Evolutionary conservation across 1,140 invertebrate species (phyloP), one percentile per base, ranked within the genome.

Genomic region (Nomia melanderi): DNA sequence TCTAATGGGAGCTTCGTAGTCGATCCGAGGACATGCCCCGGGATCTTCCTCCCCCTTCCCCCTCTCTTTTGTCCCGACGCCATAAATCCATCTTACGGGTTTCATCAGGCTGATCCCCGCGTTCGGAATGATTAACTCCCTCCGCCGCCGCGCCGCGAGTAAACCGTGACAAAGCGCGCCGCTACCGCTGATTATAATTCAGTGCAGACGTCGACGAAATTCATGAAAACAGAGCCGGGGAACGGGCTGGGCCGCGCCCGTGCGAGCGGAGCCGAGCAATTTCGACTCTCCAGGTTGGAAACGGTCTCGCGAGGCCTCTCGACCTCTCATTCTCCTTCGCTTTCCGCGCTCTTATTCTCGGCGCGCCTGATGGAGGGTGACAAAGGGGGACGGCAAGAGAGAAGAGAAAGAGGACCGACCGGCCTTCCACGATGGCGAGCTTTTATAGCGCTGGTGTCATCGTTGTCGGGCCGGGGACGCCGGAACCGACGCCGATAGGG

Each of bases 161-260:
- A 73, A 78, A 78, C 76, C 70, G 39, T 78, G 67, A 78, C 60
- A 78, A 78, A 73, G 59, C 50, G 69, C 50, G 69, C n/a, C 33
- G 41, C 31, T 64, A 54, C 44, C 41, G 82, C 73, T 84, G 82
- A 84, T 84, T 84, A 78, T 83, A 77, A 84, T 84, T 84, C 82
- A 69, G 73, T 33, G 65, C 82, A 79, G 78, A 79, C 82, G 81
- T 84, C 78, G 63, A 57, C 59, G 72, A 67, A 80, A 83, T 84
- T 84, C 82, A 80, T 77, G 82, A 83, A 84, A 84, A 84, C 79
- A 69, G 67, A 80, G 70, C n/a, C n/a, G n/a, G n/a, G n/a, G n/a
- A n/a, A n/a, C n/a, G n/a, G n/a, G n/a, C n/a, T n/a, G n/a, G n/a
- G n/a, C n/a, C n/a, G n/a, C n/a, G n/a, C n/a, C n/a, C n/a, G n/a